Evolutionary conservation across 2,797 vertebrate species (phyloP).

Genomic region (Dallia pectoralis): DNA sequence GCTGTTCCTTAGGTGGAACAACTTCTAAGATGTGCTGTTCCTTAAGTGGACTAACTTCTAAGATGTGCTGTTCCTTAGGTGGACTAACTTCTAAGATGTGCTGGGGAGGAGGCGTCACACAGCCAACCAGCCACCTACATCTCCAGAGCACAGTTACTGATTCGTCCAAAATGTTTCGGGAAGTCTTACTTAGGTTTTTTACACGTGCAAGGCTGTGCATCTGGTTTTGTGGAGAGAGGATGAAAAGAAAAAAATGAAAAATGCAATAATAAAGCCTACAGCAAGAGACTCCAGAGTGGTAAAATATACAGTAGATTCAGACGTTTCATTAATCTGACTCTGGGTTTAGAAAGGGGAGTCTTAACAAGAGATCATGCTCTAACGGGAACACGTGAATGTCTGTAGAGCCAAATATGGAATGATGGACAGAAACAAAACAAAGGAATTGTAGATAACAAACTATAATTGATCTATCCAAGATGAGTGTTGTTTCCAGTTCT

Average conservation of each 20-base stretch:
- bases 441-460: not conserved
- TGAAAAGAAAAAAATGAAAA: not conserved
- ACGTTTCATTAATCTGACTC: too few relatives aligned
- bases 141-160: not conserved
- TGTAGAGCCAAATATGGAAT: not conserved
- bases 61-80: too few relatives aligned
- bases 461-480: not conserved
- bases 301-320: too few relatives aligned
- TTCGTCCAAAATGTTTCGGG: not conserved
- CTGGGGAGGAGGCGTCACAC: too few relatives aligned
- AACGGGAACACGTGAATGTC: not conserved
- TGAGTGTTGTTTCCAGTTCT: conserved; percentile 39
- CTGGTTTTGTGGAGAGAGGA: not conserved
- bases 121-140: not conserved
- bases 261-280: too few relatives aligned
- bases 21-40: too few relatives aligned
- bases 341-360: too few relatives aligned
- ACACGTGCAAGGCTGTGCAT: not conserved
- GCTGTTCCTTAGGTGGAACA: too few relatives aligned
- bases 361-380: not conserved
- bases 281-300: too few relatives aligned
- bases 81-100: not conserved
- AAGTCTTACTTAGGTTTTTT: not conserved
- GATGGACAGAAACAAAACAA: not conserved
- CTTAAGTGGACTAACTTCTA: too few relatives aligned